Conservation (phyloP, 2,797 vertebrate genomes). For the Intellagama lesueurii region DNA sequence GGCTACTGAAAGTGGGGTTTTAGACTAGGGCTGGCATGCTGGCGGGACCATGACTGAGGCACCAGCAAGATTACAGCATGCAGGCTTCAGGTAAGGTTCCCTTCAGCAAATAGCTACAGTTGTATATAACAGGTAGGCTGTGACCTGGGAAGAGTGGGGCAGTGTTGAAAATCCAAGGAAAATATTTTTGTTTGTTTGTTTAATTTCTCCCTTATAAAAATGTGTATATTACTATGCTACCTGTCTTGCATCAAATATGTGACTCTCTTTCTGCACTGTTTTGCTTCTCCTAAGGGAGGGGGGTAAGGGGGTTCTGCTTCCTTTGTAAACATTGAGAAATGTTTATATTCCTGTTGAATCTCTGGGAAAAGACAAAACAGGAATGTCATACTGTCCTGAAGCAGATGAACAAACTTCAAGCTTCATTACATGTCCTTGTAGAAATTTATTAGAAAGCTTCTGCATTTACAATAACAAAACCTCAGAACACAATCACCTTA, state of each 20-base stretch:
- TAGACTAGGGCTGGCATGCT: slow-evolving; percentile 61
- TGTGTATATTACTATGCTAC: background rate
- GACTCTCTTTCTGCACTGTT: slow-evolving; percentile 15
- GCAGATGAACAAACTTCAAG: background rate
- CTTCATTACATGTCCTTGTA: background rate
- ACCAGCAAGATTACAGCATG: slow-evolving; percentile 65
- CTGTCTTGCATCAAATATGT: background rate
- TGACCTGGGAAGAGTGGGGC: background rate
- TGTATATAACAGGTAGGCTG: background rate
- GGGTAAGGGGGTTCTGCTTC: background rate
- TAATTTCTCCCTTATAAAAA: accelerated
- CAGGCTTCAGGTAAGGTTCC: slow-evolving; percentile 78
- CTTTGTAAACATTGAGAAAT: background rate
- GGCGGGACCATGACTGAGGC: slow-evolving; percentile 73
- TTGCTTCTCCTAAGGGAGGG: background rate
- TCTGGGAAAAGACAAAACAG: background rate
- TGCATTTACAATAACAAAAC: background rate
- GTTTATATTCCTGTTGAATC: background rate
- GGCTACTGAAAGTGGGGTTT: slow-evolving; percentile 26
- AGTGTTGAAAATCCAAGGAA: background rate
- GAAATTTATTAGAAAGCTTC: background rate
- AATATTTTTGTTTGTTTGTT: background rate
- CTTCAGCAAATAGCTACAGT: background rate
- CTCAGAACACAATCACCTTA: background rate
- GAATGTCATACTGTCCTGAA: background rate